Evolutionary conservation across 30 jellyfish, hydroid and myxozoan genomes (phyloP).

Genomic region (Aurelia aurita complex sp. Pacific): DNA sequence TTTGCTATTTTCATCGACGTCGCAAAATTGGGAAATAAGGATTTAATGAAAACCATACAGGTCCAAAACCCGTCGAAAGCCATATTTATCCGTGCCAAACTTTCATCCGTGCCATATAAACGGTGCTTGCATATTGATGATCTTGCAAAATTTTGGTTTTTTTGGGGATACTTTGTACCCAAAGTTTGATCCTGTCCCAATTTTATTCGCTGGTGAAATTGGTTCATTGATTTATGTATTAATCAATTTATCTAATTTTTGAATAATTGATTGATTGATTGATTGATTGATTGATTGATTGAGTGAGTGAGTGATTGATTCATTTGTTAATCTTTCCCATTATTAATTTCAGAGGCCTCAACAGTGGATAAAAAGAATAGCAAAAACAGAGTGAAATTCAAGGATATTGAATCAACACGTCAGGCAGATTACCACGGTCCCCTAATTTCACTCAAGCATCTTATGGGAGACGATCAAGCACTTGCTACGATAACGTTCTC

Average conservation of each 20-base stretch:
- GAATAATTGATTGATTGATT: not conserved
- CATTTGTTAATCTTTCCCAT: not conserved
- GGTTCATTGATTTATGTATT: not conserved
- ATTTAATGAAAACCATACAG: no score
- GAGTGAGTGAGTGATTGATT: not conserved
- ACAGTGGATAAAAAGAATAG: slow-evolving; percentile 11
- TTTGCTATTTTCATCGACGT: no score
- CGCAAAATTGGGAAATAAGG: no score
- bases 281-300: not conserved
- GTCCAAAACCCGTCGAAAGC: no score
- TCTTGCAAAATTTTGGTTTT: no score
- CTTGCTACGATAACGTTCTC: slow-evolving; percentile 24
- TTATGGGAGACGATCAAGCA: slow-evolving; percentile 20
- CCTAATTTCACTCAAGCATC: slow-evolving; percentile 22
- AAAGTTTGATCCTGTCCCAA: no score
- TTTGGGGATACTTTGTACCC: no score
- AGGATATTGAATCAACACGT: slow-evolving; percentile 32
- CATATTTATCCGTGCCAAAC: no score
- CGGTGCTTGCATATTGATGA: no score
- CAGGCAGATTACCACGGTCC: slow-evolving; percentile 38
- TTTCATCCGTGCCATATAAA: no score
- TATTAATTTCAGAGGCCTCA: slow-evolving; percentile 15
- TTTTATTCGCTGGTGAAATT: no score
- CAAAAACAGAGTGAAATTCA: slow-evolving; percentile 50
- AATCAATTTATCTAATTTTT: no score